These are phyloP conservation scores for Monopterus albus DNA, from an alignment of 2,113 vertebrate species.

Conservation along the genomic window DNA sequence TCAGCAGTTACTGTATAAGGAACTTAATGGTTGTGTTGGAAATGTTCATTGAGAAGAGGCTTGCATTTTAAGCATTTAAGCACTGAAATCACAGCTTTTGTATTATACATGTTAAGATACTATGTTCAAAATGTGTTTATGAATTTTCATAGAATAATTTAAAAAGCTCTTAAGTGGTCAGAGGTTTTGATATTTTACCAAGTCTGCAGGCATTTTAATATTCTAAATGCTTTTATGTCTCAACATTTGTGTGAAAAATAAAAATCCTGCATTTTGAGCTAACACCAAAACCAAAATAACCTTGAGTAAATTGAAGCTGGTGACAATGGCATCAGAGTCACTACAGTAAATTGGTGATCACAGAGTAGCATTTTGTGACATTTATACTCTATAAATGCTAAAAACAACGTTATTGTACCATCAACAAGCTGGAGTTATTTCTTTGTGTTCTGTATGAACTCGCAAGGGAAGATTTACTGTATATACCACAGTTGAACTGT, in stretches of 20 bases:
- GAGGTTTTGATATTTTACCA: not conserved
- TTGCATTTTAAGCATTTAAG: not conserved
- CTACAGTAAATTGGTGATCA: not conserved
- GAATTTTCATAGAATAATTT: not conserved
- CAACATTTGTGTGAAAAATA: not conserved
- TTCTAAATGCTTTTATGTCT: not conserved
- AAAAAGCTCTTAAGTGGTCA: not conserved
- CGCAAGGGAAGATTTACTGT: too few species aligned
- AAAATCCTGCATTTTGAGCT: constrained; percentile 4
- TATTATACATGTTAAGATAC: too few species aligned
- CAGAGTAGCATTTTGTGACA: not conserved
- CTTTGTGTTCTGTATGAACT: not conserved
- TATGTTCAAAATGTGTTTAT: not conserved
- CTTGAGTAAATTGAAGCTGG: constrained; percentile 1
- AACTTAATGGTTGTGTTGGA: not conserved
- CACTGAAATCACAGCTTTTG: not conserved
- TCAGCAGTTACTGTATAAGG: not conserved
- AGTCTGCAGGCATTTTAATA: constrained; percentile 9
- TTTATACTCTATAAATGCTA: not conserved
- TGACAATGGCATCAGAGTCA: not conserved
- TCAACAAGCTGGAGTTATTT: not conserved
- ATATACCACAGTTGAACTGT: too few species aligned
- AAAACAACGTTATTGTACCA: not conserved
- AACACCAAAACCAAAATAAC: not conserved
- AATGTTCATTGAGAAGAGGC: not conserved